Evolutionary conservation across 2,113 vertebrate genomes (phyloP), one percentile per base, ranked within the genome.

Genomic region (Hipposideros armiger): DNA sequence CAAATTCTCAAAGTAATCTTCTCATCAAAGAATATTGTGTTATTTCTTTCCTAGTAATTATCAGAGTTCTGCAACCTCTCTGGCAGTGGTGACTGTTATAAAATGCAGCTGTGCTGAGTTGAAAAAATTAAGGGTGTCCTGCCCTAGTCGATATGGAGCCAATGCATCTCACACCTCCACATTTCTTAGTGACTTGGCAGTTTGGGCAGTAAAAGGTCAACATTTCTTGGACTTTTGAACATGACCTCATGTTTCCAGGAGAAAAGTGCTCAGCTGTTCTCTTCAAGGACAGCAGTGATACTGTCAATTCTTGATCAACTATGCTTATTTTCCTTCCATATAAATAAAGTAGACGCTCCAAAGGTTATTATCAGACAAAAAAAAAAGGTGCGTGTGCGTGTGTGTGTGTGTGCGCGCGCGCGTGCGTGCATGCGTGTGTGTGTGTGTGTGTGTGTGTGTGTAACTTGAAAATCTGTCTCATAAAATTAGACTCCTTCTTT

Each of bases 11-110:
- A 98, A 99, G 98, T 98, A 98, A 99, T 99, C 98, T 98, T 98
- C 98, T 98, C 98, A 98, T 98, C 98, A 98, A 98, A 99, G 98
- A 99, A 98, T 98, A 98, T 98, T 98, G 98, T 98, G 98, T 98
- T 98, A 98, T 98, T 99, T 98, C 98, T 98, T 98, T 98, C 97
- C 97, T 88, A 91, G 97, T 98, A 98, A 99, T 99, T 98, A 98
- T 98, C 97, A 70, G 97, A 98, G 97, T 97, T 98, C 98, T 97
- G 97, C 95, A 98, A 98, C 98, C 98, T 97, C 96, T 97, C 90
- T 54, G 90, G 98, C 98, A 98, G 98, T 62, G 97, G 98, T 86
- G 92, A 98, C 96, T 98, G 94, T 94, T 98, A 94, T 30, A 98
- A 98, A 98, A 97, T 66, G 97, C 98, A 98, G 98, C 98, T 98